Conservation (phyloP, 2,113 vertebrate genomes). For the Pterocles orientalis region DNA sequence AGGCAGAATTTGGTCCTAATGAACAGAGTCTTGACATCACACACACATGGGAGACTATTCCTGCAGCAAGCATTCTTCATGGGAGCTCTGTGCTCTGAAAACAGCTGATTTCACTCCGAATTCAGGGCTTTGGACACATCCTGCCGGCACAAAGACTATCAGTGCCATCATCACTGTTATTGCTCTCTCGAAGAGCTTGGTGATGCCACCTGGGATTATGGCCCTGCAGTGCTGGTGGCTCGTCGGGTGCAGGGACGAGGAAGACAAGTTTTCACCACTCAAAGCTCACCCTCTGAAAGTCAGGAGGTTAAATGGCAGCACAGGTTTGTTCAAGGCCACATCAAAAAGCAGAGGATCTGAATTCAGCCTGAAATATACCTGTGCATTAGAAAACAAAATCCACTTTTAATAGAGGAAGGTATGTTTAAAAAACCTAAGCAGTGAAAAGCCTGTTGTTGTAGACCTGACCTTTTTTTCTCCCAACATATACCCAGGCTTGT, state of each 20-base stretch:
- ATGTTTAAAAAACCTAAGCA: not conserved
- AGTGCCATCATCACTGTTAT: rapidly evolving
- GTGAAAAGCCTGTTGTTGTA: not conserved
- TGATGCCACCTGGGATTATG: rapidly evolving
- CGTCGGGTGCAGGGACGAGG: not conserved
- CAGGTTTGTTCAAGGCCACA: not conserved
- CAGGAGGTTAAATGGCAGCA: not conserved
- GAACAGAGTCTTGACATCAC: rapidly evolving
- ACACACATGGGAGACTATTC: not conserved
- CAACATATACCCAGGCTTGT: constrained; percentile 15
- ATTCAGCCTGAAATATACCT: not conserved
- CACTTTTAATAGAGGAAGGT: not conserved
- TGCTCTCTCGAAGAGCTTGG: not conserved
- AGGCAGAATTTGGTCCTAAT: not conserved
- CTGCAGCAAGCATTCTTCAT: not conserved
- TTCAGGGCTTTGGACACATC: not conserved
- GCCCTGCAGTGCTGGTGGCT: not conserved
- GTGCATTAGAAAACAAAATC: not conserved
- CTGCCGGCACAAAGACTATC: not conserved
- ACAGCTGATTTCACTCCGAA: not conserved
- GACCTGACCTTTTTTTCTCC: not conserved
- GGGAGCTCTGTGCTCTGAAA: not conserved
- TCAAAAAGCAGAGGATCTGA: not conserved
- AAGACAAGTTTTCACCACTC: not conserved
- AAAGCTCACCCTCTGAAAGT: not conserved